Evolutionary conservation across 2,113 vertebrate genomes (phyloP).

Genomic region (Ptilonorhynchus violaceus): DNA sequence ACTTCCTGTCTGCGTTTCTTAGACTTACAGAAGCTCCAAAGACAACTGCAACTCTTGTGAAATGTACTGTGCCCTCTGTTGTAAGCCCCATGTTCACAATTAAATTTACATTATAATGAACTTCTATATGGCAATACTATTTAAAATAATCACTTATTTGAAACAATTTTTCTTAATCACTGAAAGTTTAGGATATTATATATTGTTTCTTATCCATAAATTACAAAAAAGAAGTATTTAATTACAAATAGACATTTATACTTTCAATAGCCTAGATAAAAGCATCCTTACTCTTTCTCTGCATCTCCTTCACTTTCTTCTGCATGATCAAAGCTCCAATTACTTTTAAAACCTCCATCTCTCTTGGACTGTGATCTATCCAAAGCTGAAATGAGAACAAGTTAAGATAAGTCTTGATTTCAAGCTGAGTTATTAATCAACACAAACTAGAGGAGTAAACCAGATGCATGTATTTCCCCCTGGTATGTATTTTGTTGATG

Average conservation of each 20-base stretch:
- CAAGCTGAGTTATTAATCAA: slow-evolving; percentile 34
- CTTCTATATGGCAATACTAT: neutral
- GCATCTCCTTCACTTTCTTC: slow-evolving; percentile 87
- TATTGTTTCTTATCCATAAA: neutral
- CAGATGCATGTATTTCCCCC: neutral
- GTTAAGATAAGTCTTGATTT: slow-evolving; percentile 67
- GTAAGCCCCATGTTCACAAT: neutral
- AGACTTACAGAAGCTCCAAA: neutral
- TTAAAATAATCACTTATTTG: neutral
- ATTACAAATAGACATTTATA: slow-evolving; percentile 31
- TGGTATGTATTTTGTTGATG: neutral
- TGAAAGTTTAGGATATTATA: neutral
- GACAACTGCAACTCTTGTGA: neutral
- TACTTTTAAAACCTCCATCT: slow-evolving; percentile 93
- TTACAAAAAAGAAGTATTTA: neutral
- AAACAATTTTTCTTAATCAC: neutral
- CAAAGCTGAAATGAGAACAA: slow-evolving; percentile 87
- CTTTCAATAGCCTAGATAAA: slow-evolving; percentile 52
- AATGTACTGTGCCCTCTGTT: neutral
- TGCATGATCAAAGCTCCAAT: slow-evolving; percentile 89
- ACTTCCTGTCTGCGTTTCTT: neutral
- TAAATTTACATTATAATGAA: neutral
- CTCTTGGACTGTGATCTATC: slow-evolving; percentile 86
- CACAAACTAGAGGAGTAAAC: slow-evolving; percentile 26
- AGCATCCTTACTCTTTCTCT: slow-evolving; percentile 90